These are phyloP conservation scores for Colletes gigas DNA, from an alignment of 1,140 invertebrate species.

Conservation along the genomic window DNA sequence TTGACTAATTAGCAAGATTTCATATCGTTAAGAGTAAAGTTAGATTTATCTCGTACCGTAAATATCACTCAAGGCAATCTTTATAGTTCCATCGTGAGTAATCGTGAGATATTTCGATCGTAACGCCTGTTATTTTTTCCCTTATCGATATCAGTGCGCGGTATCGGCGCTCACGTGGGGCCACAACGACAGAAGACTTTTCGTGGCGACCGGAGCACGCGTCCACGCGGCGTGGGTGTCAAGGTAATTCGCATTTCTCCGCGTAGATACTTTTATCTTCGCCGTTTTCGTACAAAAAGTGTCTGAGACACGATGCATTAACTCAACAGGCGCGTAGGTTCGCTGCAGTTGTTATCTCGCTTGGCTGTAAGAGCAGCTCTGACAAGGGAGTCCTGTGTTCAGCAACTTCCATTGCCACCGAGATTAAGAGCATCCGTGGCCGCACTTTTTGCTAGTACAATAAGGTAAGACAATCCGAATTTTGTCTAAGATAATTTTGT, in stretches of 20 bases:
- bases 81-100: too few relatives aligned
- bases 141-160: slow-evolving; percentile 84
- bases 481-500: too few relatives aligned
- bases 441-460: slow-evolving; percentile 97
- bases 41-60: not conserved
- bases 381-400: slow-evolving; percentile 81
- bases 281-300: not conserved
- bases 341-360: slow-evolving; percentile 93
- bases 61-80: too few relatives aligned
- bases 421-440: slow-evolving; percentile 91
- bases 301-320: not conserved
- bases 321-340: slow-evolving; percentile 88
- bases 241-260: slow-evolving; percentile 76
- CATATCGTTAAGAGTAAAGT: too few relatives aligned
- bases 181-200: slow-evolving; percentile 96
- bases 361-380: slow-evolving; percentile 85
- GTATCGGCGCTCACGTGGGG: slow-evolving; percentile 98
- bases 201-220: slow-evolving; percentile 94
- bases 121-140: not conserved
- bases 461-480: slow-evolving; percentile 78
- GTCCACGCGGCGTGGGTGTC: slow-evolving; percentile 97
- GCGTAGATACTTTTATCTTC: not conserved
- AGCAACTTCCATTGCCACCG: slow-evolving; percentile 90
- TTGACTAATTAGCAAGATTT: too few relatives aligned
- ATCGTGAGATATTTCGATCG: too few relatives aligned